These are phyloP conservation scores for Pelmatolapia mariae DNA, from an alignment of 2,113 vertebrate species.

Conservation along the genomic window DNA sequence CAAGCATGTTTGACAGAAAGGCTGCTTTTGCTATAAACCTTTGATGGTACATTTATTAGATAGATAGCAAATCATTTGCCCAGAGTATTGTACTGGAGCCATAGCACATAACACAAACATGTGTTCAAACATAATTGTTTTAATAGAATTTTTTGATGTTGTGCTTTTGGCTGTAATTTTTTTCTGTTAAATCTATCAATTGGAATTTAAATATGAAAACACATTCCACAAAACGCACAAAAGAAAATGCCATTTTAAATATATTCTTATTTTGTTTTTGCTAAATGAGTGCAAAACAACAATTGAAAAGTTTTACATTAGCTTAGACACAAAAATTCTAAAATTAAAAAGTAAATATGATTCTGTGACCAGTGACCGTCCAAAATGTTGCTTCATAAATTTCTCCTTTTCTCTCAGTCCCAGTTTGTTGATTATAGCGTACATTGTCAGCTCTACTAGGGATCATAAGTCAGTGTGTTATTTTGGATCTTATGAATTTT, in stretches of 20 bases:
- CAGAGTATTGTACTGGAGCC: neutral
- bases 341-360: neutral
- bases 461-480: neutral
- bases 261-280: neutral
- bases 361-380: neutral
- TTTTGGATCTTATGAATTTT: neutral
- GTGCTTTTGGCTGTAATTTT: neutral
- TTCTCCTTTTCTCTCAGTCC: neutral
- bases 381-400: neutral
- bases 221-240: neutral
- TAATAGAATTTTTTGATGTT: neutral
- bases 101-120: neutral
- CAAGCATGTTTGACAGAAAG: neutral
- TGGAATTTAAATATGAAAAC: too few relatives aligned
- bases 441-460: neutral
- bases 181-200: neutral
- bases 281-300: neutral
- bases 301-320: neutral
- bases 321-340: neutral
- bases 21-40: neutral
- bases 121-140: neutral
- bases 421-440: neutral
- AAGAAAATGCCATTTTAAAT: neutral
- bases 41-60: neutral
- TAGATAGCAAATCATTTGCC: neutral